These are phyloP conservation scores for Rhabdomys pumilio DNA, from an alignment of 2,797 vertebrate species.

Conservation along the genomic window DNA sequence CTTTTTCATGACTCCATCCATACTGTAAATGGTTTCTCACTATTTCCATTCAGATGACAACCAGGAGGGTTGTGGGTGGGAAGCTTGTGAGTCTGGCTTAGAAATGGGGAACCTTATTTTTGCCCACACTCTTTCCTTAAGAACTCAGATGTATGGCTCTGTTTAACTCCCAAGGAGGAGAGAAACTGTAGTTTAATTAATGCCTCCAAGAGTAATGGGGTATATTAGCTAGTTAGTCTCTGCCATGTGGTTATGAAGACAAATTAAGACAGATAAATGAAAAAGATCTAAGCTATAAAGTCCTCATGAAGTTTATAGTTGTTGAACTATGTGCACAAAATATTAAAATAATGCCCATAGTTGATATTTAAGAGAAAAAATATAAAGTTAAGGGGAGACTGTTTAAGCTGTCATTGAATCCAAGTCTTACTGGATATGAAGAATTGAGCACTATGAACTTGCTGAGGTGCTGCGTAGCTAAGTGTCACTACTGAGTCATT, in stretches of 20 bases:
- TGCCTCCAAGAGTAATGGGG: not conserved
- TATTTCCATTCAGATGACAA: not conserved
- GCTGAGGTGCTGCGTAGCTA: not conserved
- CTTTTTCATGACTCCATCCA: not conserved
- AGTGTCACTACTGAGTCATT: not conserved
- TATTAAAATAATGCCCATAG: not conserved
- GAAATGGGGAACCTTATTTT: not conserved
- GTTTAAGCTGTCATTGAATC: slow-evolving; percentile 8
- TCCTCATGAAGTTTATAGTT: not conserved
- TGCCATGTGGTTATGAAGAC: not conserved
- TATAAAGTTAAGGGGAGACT: not conserved
- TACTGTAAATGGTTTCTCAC: not conserved
- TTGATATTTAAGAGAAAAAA: slow-evolving; percentile 33
- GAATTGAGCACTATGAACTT: not conserved
- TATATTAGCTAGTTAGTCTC: not conserved
- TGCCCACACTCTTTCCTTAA: not conserved
- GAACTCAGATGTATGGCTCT: not conserved
- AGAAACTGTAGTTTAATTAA: not conserved
- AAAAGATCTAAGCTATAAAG: not conserved
- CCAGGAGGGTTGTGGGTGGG: not conserved
- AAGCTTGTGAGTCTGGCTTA: not conserved
- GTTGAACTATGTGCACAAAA: slow-evolving; percentile 20
- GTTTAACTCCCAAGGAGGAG: not conserved
- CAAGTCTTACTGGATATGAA: not conserved
- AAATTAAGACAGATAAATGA: slow-evolving; percentile 29